A percentile compares a stretch with the other conserved stretches of the same genome.
Evolutionary conservation across 2,888 invertebrate genomes (phyloP).

Genomic region (Yponomeuta evonymella): DNA sequence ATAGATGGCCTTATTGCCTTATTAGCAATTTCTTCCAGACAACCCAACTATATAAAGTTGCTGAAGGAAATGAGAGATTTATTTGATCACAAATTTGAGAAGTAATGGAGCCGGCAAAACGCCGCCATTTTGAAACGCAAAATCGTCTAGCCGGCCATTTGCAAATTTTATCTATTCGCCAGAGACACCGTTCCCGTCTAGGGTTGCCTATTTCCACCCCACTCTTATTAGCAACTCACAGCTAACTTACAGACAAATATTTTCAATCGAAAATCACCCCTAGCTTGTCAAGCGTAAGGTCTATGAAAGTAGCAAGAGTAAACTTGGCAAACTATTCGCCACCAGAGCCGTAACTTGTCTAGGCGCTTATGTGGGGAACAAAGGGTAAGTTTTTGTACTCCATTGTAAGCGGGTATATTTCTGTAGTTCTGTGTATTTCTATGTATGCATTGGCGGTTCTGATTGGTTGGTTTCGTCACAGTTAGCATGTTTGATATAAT

Average conservation of each 20-base stretch:
- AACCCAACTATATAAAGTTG: too few species aligned
- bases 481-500: not conserved
- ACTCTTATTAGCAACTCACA: not conserved
- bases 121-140: not conserved
- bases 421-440: not conserved
- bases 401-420: not conserved
- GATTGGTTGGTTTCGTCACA: not conserved
- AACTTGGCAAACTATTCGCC: not conserved
- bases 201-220: not conserved
- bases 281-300: not conserved
- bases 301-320: not conserved
- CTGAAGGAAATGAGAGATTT: too few species aligned
- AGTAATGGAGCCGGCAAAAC: not conserved
- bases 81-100: too few species aligned
- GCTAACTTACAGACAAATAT: not conserved
- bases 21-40: too few species aligned
- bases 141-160: not conserved
- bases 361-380: not conserved
- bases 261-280: not conserved
- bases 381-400: not conserved
- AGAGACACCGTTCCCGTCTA: not conserved
- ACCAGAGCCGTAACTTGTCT: not conserved
- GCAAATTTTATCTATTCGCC: not conserved
- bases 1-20: too few species aligned
- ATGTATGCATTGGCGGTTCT: not conserved